Base-by-base conservation (phyloP, 2,797 vertebrate genomes). In the Chelonia mydas region DNA sequence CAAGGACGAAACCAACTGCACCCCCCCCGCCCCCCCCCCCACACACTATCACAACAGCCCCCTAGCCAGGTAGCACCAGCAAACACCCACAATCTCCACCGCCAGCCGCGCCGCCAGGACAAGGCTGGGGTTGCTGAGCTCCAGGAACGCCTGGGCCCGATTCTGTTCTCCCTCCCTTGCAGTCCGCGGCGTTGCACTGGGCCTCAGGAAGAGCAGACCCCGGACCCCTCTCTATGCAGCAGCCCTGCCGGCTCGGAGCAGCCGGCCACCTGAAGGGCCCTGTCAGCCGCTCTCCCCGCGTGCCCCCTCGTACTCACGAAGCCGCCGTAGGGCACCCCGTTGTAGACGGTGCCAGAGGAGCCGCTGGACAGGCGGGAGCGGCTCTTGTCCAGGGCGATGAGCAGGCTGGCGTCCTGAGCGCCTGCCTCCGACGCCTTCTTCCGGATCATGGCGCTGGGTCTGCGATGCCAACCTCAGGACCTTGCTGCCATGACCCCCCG, bases 331-430 rank as follows among this genome's bases (percentile, higher is more conserved):
- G 96, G 98, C 28, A 89, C 95, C 59, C 98, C 98, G 2, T 98
- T 98, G 83, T 97, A 97, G 81, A 98, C 84, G 78, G 97, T 98
- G 68, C 98, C 98, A 51, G 98, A 98, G 83, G 97, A 93, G 47
- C 85, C 94, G 33, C 98, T 97, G 41, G 95, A 96, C 92, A 98
- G 98, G 31, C 92, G 92, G 33, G 94, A 92, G 37, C 95, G 94
- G 84, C 90, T 51, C 28, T 50, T 68, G 2, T 98, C 98, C 93
- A 98, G 91, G 89, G 98, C 98, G 92, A 98, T 97, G 31, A 99
- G 98, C 86, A 98, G 97, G 87, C 98, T 98, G 57, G 98, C 96
- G 96, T 99, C 98, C 47, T 95, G 97, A 84, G 96, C 97, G 78
- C 85, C 90, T 92, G 89, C 90, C 92, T 98, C 98, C 0, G 97